These are phyloP conservation scores for Oxystoma pomonae DNA, from an alignment of 2,888 invertebrate genomes.

Conservation along the genomic window DNA sequence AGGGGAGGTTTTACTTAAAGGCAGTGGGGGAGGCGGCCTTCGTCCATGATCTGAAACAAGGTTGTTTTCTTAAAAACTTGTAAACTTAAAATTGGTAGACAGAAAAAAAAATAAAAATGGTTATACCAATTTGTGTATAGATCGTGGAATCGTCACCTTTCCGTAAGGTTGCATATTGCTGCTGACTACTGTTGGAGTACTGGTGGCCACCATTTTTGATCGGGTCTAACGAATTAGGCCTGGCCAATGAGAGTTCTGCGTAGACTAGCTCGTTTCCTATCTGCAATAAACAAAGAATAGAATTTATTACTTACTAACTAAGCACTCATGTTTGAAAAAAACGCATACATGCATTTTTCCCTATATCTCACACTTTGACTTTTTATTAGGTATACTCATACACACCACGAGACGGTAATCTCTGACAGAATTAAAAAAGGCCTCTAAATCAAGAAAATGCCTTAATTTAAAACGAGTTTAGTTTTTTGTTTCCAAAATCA, in stretches of 20 bases:
- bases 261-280: constrained; percentile 57
- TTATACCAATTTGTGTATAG: constrained; percentile 60
- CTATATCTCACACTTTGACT: too few species aligned
- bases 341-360: too few species aligned
- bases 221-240: constrained; percentile 52
- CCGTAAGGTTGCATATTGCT: constrained; percentile 42
- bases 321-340: too few species aligned
- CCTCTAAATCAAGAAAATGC: too few species aligned
- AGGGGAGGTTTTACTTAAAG: constrained; percentile 46
- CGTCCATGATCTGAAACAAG: constrained; percentile 59
- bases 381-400: too few species aligned
- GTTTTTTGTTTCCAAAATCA: too few species aligned
- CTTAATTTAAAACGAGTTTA: too few species aligned
- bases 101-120: background rate
- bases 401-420: too few species aligned
- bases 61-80: background rate
- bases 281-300: too few species aligned
- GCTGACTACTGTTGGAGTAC: constrained; percentile 30
- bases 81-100: too few species aligned
- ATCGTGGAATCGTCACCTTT: constrained; percentile 62
- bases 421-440: too few species aligned
- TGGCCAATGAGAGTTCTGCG: constrained; percentile 56
- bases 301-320: too few species aligned
- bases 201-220: constrained; percentile 44
- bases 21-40: constrained; percentile 43